Percentiles rank a stretch among this genome's conserved stretches.
phyloP scores from a whole-genome alignment of 2,888 invertebrate genomes.

The Leptogaster cylindrica region DNA sequence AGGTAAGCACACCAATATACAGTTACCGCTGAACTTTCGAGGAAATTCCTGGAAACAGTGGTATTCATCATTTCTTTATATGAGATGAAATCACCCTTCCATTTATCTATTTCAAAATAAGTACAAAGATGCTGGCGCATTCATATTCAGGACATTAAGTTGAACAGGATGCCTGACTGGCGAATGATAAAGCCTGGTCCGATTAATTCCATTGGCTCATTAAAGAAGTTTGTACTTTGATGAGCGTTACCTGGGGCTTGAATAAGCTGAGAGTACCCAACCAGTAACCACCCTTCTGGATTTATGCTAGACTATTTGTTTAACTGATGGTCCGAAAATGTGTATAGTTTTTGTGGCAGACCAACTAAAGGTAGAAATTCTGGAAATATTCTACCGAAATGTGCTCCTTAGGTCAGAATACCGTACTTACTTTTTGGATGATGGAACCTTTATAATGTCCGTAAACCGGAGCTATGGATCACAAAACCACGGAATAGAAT shows the following conservation, averaged over 20 bases:
- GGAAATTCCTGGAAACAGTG: slow-evolving; percentile 32
- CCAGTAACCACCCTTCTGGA: slow-evolving; percentile 38
- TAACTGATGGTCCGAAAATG: slow-evolving; percentile 36
- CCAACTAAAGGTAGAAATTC: slow-evolving; percentile 1
- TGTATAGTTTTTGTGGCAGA: not conserved
- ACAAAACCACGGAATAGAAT: not conserved
- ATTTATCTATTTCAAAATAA: slow-evolving; percentile 38
- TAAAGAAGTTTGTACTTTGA: slow-evolving; percentile 40
- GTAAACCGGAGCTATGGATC: slow-evolving; percentile 6
- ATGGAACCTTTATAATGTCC: slow-evolving; percentile 19
- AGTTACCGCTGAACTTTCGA: not conserved
- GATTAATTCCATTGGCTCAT: slow-evolving; percentile 38
- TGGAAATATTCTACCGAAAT: slow-evolving; percentile 3
- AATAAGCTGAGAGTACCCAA: slow-evolving; percentile 37
- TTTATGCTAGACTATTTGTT: slow-evolving; percentile 34
- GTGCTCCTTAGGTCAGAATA: not conserved
- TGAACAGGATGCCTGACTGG: slow-evolving; percentile 34
- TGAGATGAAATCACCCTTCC: slow-evolving; percentile 2
- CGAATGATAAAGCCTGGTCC: slow-evolving; percentile 30
- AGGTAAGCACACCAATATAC: not conserved
- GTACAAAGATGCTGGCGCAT: slow-evolving; percentile 26
- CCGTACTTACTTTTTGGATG: too few relatives aligned
- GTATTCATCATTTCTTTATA: slow-evolving; percentile 40
- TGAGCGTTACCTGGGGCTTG: slow-evolving; percentile 33
- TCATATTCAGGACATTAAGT: slow-evolving; percentile 40